Conservation (phyloP, 2,113 vertebrate species). For the Grus americana region DNA sequence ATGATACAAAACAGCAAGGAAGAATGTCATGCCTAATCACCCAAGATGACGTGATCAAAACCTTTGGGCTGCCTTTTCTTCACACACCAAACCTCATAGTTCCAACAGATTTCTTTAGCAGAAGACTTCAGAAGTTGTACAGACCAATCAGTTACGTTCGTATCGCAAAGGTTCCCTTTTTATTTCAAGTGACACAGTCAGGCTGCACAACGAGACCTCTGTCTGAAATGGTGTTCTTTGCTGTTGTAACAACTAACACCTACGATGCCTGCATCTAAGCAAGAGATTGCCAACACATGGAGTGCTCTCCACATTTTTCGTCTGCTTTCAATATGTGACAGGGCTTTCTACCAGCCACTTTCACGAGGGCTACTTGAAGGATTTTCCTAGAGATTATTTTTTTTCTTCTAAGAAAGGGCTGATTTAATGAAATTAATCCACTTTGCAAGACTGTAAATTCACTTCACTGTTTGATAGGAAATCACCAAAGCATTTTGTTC, state of each 20-base stretch:
- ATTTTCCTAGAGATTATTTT: neutral
- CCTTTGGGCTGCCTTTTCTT: neutral
- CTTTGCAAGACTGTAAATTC: neutral
- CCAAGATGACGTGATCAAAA: neutral
- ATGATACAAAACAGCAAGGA: neutral
- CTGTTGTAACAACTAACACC: neutral
- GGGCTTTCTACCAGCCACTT: neutral
- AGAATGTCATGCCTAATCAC: neutral
- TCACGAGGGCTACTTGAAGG: neutral
- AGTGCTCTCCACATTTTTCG: neutral
- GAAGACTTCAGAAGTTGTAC: neutral
- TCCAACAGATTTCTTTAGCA: neutral
- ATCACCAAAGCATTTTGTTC: neutral
- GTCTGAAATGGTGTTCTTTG: neutral
- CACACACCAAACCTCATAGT: neutral
- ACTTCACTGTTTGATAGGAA: neutral
- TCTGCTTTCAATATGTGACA: neutral
- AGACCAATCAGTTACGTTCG: neutral
- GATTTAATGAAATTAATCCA: neutral
- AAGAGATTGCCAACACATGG: neutral
- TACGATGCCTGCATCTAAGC: neutral
- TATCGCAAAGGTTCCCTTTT: neutral
- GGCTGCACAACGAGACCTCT: neutral
- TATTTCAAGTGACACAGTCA: neutral
- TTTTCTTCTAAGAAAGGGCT: neutral